Evolutionary conservation across 2,113 vertebrate species (phyloP).

Genomic region (Pachypanchax playfairii): DNA sequence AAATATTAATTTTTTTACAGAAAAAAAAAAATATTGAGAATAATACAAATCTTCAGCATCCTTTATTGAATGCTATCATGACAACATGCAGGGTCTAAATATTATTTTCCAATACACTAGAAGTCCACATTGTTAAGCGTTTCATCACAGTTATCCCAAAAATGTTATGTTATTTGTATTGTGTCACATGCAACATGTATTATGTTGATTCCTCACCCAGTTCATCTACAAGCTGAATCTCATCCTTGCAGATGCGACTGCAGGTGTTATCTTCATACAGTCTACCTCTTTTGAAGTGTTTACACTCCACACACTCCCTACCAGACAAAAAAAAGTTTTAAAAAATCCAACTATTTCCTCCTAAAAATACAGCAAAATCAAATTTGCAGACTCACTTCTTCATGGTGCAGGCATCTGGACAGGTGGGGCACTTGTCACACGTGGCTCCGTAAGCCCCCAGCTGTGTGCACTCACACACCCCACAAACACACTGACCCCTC

Average conservation of each 20-base stretch:
- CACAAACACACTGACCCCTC: conserved; percentile 90
- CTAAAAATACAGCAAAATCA: no score
- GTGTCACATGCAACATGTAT: no score
- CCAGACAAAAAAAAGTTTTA: conserved; percentile 1
- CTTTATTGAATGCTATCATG: no score
- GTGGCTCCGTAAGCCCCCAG: conserved; percentile 91
- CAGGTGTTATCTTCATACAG: conserved; percentile 86
- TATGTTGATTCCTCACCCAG: no score
- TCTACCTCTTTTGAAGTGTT: conserved; percentile 88
- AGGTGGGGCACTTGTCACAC: conserved; percentile 97
- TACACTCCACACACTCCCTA: conserved; percentile 96
- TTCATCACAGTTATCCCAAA: no score
- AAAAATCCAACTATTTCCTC: conserved; percentile 4
- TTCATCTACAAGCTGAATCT: conserved; percentile 85
- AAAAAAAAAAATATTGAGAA: no score
- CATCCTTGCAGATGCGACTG: conserved; percentile 88
- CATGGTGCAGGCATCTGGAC: conserved; percentile 93
- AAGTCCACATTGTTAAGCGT: no score
- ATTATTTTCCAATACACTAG: no score
- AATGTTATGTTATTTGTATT: no score
- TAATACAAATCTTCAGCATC: no score
- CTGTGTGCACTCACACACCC: conserved; percentile 92
- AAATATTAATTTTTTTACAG: no score
- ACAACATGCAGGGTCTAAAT: no score
- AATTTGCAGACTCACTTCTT: conserved; percentile 85